Conservation (phyloP, 64 coral and sea anemone species). For the Hydrozoanthus tunicans region DNA sequence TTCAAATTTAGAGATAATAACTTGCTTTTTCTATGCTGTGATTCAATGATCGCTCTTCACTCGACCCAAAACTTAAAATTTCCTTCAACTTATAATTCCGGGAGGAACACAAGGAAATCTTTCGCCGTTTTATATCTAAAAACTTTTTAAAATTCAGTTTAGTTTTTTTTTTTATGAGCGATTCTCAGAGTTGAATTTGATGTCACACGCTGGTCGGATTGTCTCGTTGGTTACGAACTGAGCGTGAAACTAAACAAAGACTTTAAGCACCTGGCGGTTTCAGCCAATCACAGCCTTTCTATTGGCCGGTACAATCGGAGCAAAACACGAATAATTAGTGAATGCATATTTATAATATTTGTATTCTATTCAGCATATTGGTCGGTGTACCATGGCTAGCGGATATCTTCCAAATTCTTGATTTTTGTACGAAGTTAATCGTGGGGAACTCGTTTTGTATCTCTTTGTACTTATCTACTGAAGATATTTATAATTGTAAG, state of each 20-base stretch:
- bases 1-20: background rate
- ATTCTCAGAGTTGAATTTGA: background rate
- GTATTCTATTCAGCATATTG: slow-evolving; percentile 50
- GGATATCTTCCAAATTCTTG: background rate
- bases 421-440: slow-evolving; percentile 12
- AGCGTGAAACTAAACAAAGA: slow-evolving; percentile 7
- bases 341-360: slow-evolving; percentile 9
- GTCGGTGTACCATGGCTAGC: background rate
- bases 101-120: background rate
- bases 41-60: background rate
- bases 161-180: background rate
- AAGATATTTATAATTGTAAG: slow-evolving; percentile 20
- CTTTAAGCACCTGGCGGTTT: slow-evolving; percentile 20
- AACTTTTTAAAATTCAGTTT: background rate
- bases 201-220: background rate
- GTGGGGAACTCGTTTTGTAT: background rate
- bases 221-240: background rate
- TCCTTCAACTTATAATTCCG: background rate
- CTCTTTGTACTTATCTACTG: background rate
- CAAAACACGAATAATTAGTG: slow-evolving; percentile 27
- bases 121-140: background rate
- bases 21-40: background rate
- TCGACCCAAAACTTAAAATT: background rate
- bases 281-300: slow-evolving; percentile 31
- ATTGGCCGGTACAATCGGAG: background rate